phyloP scores from a whole-genome alignment of 2,113 vertebrate species.

The Azemiops feae region DNA sequence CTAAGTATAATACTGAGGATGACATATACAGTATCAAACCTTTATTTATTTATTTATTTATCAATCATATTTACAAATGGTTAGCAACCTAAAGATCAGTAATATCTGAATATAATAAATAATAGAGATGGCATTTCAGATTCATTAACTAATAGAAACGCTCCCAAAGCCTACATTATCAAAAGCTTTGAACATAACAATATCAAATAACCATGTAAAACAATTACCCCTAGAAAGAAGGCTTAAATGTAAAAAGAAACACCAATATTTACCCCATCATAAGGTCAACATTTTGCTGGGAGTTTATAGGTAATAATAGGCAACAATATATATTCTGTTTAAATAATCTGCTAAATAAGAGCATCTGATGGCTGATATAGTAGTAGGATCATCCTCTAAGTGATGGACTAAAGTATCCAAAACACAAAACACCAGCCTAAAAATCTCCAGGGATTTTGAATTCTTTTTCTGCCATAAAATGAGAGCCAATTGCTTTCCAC shows the following conservation, averaged over 20 bases:
- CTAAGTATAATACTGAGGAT: not conserved
- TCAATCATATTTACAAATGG: not conserved
- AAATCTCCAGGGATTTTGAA: not conserved
- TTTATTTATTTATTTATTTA: not conserved
- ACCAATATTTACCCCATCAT: not conserved
- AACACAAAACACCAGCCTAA: not conserved
- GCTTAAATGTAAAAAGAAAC: not conserved
- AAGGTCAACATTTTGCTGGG: not conserved
- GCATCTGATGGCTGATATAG: not conserved
- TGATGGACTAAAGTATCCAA: not conserved
- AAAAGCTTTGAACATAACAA: not conserved
- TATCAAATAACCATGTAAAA: not conserved
- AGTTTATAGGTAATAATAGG: not conserved
- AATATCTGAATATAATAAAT: not conserved
- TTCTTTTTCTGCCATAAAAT: not conserved
- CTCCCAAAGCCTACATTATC: not conserved
- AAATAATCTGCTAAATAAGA: not conserved
- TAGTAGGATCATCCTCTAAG: not conserved
- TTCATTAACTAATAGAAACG: not conserved
- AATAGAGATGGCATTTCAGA: not conserved
- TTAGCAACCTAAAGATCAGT: not conserved
- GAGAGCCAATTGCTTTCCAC: constrained; percentile 16
- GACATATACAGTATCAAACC: not conserved
- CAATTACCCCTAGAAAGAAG: not conserved
- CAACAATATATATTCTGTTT: not conserved